Conservation (phyloP, 2,113 vertebrate species). For the Aspidoscelis tigris region DNA sequence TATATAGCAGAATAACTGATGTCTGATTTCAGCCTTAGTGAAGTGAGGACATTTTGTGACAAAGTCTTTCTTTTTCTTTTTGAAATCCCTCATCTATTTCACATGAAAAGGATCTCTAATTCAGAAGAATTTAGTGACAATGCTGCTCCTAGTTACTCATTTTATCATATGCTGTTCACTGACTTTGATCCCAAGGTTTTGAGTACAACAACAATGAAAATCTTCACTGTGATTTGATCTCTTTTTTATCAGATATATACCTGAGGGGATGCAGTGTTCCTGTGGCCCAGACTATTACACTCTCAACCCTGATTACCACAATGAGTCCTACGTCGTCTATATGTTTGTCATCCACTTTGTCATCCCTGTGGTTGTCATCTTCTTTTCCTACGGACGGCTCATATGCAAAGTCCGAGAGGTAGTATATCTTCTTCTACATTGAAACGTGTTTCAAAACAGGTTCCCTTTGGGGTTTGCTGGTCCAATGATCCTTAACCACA, state of each 20-base stretch:
- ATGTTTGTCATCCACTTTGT: constrained; percentile 78
- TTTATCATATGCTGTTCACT: background rate
- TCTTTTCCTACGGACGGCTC: constrained; percentile 82
- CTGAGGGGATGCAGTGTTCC: constrained; percentile 82
- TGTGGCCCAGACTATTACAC: constrained; percentile 83
- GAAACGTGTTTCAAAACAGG: no score
- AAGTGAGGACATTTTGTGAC: background rate
- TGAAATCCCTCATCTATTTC: background rate
- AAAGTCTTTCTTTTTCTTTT: background rate
- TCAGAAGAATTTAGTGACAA: background rate
- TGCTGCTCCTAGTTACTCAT: background rate
- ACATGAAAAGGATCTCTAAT: background rate
- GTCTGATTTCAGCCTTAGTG: background rate
- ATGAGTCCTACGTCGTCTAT: constrained; percentile 80
- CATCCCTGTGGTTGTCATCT: constrained; percentile 74
- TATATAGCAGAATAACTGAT: no score
- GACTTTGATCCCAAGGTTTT: background rate
- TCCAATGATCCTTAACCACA: no score
- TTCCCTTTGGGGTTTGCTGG: no score
- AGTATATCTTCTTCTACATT: constrained; percentile 9
- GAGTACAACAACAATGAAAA: background rate
- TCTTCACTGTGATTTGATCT: background rate
- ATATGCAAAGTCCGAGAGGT: constrained; percentile 83
- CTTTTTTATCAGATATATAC: constrained; percentile 74
- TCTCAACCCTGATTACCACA: constrained; percentile 78